phyloP scores from a whole-genome alignment of 2,888 invertebrate species.

The Drosophila leonis region DNA sequence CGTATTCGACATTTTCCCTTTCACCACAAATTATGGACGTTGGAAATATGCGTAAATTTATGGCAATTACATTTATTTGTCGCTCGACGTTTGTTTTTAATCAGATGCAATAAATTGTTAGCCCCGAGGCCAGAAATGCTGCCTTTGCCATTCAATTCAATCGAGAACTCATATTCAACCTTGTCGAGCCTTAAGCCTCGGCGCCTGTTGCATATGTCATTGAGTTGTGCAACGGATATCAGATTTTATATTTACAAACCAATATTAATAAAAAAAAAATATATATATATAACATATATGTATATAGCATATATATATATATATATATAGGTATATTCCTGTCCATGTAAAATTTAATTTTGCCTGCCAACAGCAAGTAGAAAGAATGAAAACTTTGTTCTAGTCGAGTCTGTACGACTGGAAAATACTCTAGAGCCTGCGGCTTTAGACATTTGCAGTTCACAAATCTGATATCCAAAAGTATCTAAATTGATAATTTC shows the following conservation, averaged over 20 bases:
- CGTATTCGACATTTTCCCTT: neutral
- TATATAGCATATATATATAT: conserved; percentile 1
- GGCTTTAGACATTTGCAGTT: neutral
- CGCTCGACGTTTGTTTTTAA: conserved; percentile 19
- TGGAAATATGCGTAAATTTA: conserved; percentile 9
- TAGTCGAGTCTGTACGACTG: neutral
- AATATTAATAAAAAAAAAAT: neutral
- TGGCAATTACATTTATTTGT: conserved; percentile 14
- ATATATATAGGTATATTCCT: neutral
- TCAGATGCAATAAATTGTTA: conserved; percentile 13
- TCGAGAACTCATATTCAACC: neutral
- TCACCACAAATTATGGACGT: neutral
- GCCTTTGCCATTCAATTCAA: conserved; percentile 9
- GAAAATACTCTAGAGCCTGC: neutral
- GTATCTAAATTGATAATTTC: too few species aligned
- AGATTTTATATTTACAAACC: conserved; percentile 12
- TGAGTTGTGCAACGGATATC: conserved; percentile 10
- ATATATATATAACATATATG: neutral
- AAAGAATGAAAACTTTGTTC: neutral
- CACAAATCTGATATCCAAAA: neutral
- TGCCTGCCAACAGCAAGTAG: neutral
- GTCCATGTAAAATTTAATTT: conserved; percentile 14
- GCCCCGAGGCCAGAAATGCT: conserved; percentile 8
- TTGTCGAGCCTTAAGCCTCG: neutral
- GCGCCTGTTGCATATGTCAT: conserved; percentile 31